phyloP scores from a whole-genome alignment of 2,113 vertebrate genomes.

The Thunnus maccoyii region DNA sequence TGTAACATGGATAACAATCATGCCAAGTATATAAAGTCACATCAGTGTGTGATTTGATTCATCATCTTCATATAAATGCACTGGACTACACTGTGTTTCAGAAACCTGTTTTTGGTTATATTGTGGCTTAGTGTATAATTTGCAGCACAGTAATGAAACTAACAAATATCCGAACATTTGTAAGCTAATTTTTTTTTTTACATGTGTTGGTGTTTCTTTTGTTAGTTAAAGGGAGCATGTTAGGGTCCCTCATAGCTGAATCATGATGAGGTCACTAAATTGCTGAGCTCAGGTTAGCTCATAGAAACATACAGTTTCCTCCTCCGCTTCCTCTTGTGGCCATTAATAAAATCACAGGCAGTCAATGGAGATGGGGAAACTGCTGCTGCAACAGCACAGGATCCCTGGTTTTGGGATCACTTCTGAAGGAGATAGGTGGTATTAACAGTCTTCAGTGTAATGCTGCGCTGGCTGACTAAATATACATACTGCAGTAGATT shows the following conservation, averaged over 20 bases:
- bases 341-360: constrained; percentile 12
- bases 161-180: neutral
- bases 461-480: neutral
- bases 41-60: constrained; percentile 3
- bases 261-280: neutral
- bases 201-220: neutral
- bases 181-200: neutral
- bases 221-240: neutral
- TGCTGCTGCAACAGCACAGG: neutral
- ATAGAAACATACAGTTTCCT: constrained; percentile 7
- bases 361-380: neutral
- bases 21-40: neutral
- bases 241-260: neutral
- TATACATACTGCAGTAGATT: neutral
- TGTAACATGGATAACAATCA: constrained; percentile 2
- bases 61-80: neutral
- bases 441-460: neutral
- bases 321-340: constrained; percentile 61
- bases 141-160: neutral
- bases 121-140: constrained; percentile 10
- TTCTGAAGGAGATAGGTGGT: neutral
- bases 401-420: constrained; percentile 17
- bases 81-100: neutral
- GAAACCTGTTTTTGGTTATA: neutral
- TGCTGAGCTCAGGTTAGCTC: neutral